These are phyloP conservation scores for Austrolebias charrua DNA, from an alignment of 2,797 vertebrate species.

Conservation along the genomic window DNA sequence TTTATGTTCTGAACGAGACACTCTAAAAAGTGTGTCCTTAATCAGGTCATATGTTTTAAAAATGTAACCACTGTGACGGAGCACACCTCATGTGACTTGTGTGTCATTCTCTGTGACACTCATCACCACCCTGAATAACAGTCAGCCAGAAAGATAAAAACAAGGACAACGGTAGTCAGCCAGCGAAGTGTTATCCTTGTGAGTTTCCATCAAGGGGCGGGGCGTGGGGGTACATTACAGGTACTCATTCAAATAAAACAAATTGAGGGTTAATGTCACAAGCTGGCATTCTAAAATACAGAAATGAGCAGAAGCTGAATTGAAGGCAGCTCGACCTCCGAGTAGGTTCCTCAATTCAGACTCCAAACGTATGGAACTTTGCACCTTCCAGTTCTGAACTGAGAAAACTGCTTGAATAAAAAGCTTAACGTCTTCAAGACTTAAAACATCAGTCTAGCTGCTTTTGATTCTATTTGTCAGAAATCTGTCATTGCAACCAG, in stretches of 20 bases:
- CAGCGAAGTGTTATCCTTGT: background rate
- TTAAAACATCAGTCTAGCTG: too few species aligned
- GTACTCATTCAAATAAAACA: background rate
- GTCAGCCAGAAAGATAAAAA: constrained; percentile 6
- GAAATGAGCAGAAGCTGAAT: background rate
- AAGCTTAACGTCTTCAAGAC: too few species aligned
- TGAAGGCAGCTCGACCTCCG: too few species aligned
- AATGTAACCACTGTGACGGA: constrained; percentile 3
- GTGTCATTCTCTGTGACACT: constrained; percentile 1
- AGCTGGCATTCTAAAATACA: background rate
- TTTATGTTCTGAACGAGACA: background rate
- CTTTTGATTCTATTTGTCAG: too few species aligned
- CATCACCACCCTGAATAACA: constrained; percentile 4
- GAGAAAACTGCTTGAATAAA: too few species aligned
- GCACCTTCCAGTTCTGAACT: too few species aligned
- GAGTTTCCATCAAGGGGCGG: background rate
- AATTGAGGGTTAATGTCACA: background rate
- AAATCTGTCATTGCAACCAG: too few species aligned
- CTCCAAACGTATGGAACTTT: too few species aligned
- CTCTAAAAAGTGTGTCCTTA: background rate
- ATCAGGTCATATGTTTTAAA: background rate
- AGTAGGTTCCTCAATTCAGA: too few species aligned
- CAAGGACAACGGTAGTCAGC: background rate
- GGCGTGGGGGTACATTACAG: too few species aligned
- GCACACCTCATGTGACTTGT: background rate